Percentiles rank a stretch among this genome's conserved stretches.
These are phyloP conservation scores for Regulus satrapa DNA, from an alignment of 2,113 vertebrate species.

Conservation along the genomic window DNA sequence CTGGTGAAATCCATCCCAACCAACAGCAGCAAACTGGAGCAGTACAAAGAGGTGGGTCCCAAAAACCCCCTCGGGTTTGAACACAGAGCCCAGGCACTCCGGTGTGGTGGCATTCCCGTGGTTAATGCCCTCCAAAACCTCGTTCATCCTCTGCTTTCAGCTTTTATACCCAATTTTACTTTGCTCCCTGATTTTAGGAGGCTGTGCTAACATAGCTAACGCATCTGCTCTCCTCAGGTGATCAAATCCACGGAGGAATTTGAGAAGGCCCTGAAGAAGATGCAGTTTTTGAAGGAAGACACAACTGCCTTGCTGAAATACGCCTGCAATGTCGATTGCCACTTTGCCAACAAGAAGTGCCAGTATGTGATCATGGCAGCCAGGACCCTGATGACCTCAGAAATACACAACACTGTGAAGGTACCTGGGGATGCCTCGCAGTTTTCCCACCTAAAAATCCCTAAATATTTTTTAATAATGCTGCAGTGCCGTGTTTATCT, in stretches of 20 bases:
- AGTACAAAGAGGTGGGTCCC: slow-evolving; percentile 83
- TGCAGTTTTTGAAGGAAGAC: slow-evolving; percentile 83
- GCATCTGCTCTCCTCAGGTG: slow-evolving; percentile 73
- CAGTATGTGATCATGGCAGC: slow-evolving; percentile 92
- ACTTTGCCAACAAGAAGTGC: slow-evolving; percentile 97
- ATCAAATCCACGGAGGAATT: slow-evolving; percentile 91
- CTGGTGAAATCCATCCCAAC: slow-evolving; percentile 90
- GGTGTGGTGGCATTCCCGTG: background rate
- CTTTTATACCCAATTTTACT: background rate
- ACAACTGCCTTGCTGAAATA: slow-evolving; percentile 89
- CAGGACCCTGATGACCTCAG: slow-evolving; percentile 92
- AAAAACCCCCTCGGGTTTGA: background rate
- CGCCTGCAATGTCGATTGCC: slow-evolving; percentile 87
- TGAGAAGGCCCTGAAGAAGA: slow-evolving; percentile 83
- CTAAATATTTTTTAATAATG: background rate
- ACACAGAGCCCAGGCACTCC: too few relatives aligned
- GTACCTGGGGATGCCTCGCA: slow-evolving; percentile 46
- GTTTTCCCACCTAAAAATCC: rapidly evolving
- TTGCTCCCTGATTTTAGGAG: background rate
- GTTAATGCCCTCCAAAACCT: background rate
- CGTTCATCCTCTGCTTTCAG: background rate
- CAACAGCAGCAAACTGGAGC: slow-evolving; percentile 87
- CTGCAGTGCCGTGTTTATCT: background rate
- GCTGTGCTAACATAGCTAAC: rapidly evolving
- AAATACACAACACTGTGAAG: slow-evolving; percentile 95